Percentiles rank a stretch among this genome's conserved stretches.
These are phyloP conservation scores for Uloborus plumipes DNA, from an alignment of 2,888 invertebrate genomes.

Conservation along the genomic window DNA sequence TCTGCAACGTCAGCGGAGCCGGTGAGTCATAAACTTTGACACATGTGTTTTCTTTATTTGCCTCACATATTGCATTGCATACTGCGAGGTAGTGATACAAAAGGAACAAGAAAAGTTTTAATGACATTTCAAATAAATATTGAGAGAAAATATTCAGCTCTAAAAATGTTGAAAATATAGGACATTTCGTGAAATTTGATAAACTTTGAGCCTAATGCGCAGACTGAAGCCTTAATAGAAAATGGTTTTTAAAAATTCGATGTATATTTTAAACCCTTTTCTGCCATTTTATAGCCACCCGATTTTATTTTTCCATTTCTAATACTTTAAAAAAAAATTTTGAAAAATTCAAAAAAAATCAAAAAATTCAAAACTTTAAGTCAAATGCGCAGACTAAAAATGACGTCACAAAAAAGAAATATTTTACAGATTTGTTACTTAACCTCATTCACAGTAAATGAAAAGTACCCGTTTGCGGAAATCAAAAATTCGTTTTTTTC, in stretches of 20 bases:
- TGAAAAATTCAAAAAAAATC: too few relatives aligned
- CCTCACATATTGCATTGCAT: background rate
- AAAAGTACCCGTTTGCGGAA: constrained; percentile 7
- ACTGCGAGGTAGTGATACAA: background rate
- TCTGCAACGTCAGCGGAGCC: constrained; percentile 3
- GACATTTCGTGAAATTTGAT: too few relatives aligned
- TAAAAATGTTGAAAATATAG: background rate
- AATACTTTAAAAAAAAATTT: too few relatives aligned
- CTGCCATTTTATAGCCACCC: too few relatives aligned
- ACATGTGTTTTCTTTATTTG: background rate
- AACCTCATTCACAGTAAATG: background rate
- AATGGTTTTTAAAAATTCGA: too few relatives aligned
- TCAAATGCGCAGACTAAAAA: too few relatives aligned
- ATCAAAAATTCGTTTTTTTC: constrained; percentile 5
- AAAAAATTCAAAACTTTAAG: too few relatives aligned
- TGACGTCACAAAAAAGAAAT: background rate
- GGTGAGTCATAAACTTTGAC: background rate
- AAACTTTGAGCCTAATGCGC: too few relatives aligned
- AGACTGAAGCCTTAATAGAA: too few relatives aligned
- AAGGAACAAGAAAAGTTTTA: constrained; percentile 5
- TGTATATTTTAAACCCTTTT: too few relatives aligned
- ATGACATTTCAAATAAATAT: constrained; percentile 7
- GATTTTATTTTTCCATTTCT: too few relatives aligned
- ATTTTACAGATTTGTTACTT: constrained; percentile 4
- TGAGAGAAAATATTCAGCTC: background rate